Conservation (phyloP, 2,888 invertebrate genomes). For the Melanchra persicariae region DNA sequence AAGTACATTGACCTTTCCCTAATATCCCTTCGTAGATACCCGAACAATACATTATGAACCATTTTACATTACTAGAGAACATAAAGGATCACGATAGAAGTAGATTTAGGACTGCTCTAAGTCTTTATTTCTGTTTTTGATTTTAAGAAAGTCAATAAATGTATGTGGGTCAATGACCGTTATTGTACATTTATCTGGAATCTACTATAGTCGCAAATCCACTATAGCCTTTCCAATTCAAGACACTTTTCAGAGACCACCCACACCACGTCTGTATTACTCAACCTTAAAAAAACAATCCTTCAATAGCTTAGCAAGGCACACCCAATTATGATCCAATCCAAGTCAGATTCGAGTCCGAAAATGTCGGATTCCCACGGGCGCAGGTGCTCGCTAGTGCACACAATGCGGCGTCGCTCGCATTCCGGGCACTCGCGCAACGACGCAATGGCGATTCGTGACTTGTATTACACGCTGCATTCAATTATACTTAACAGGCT, state of each 20-base stretch:
- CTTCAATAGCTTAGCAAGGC: conserved; percentile 41
- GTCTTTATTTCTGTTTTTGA: too few species aligned
- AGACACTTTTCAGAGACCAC: conserved; percentile 40
- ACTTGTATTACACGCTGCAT: conserved; percentile 69
- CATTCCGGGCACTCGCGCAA: conserved; percentile 72
- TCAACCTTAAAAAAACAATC: conserved; percentile 25
- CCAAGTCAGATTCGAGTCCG: conserved; percentile 55
- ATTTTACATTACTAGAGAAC: too few species aligned
- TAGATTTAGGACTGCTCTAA: too few species aligned
- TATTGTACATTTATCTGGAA: too few species aligned
- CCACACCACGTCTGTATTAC: conserved; percentile 42
- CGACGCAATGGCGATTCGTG: conserved; percentile 64
- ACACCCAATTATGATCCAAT: conserved; percentile 50
- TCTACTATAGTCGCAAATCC: neutral
- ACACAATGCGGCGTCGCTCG: conserved; percentile 74
- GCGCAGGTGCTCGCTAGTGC: conserved; percentile 68
- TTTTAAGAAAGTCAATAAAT: too few species aligned
- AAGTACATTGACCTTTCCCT: too few species aligned
- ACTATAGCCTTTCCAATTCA: neutral
- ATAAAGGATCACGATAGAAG: too few species aligned
- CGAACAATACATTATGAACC: too few species aligned
- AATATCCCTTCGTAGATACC: too few species aligned
- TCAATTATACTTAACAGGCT: conserved; percentile 51
- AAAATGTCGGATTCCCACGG: conserved; percentile 79
- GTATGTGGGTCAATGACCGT: too few species aligned